These are phyloP conservation scores for Cotesia typhae DNA, from an alignment of 1,140 invertebrate genomes.

Conservation along the genomic window DNA sequence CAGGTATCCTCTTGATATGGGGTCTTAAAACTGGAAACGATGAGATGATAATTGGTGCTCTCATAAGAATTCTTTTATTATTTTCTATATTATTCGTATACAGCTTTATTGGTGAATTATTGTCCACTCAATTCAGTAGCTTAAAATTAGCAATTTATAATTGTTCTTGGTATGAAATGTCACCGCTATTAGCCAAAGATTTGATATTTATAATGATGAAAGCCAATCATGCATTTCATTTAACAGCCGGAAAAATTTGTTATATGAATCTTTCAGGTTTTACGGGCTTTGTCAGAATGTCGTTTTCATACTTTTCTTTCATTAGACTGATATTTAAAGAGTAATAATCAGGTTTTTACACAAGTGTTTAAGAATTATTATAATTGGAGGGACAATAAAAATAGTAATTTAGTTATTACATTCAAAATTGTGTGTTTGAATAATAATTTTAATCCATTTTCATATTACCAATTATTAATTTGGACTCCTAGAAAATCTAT, in stretches of 20 bases:
- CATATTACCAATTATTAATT: too few species aligned
- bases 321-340: constrained; percentile 26
- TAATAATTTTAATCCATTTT: too few species aligned
- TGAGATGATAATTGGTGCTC: neutral
- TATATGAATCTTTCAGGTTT: constrained; percentile 34
- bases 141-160: constrained; percentile 32
- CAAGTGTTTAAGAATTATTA: too few species aligned
- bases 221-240: constrained; percentile 32
- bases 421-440: too few species aligned
- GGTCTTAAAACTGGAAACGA: constrained; percentile 6
- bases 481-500: too few species aligned
- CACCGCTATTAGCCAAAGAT: constrained; percentile 30
- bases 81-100: constrained; percentile 36
- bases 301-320: constrained; percentile 38
- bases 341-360: neutral
- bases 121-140: constrained; percentile 20
- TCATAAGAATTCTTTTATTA: constrained; percentile 21
- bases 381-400: too few species aligned
- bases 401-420: too few species aligned
- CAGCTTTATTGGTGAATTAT: constrained; percentile 32
- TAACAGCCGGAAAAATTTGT: constrained; percentile 37
- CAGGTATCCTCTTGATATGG: constrained; percentile 16
- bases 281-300: constrained; percentile 32
- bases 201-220: constrained; percentile 33
- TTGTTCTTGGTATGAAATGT: constrained; percentile 34